Conservation (phyloP, 2,888 invertebrate genomes). For the Watsonalla cultraria region DNA sequence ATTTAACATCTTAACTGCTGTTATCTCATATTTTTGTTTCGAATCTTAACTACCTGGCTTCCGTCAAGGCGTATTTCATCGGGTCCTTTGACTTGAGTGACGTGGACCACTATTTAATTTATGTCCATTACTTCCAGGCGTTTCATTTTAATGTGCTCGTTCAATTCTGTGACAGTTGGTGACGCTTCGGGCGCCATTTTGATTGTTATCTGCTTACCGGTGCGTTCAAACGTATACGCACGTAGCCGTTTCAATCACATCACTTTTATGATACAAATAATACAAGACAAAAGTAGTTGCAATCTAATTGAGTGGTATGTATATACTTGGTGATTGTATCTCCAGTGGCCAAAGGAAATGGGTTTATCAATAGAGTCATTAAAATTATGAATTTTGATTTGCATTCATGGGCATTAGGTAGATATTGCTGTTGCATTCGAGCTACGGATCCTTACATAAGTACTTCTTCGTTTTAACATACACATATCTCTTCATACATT, state of each 20-base stretch:
- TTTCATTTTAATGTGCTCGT: conserved; percentile 73
- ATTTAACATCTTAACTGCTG: conserved; percentile 69
- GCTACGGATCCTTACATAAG: too few species aligned
- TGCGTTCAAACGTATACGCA: conserved; percentile 32
- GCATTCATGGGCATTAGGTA: too few species aligned
- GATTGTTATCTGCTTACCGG: conserved; percentile 62
- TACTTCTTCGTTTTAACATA: too few species aligned
- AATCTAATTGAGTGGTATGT: too few species aligned
- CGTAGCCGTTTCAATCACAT: conserved; percentile 8
- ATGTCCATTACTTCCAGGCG: conserved; percentile 64
- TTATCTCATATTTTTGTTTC: conserved; percentile 74
- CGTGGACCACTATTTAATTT: conserved; percentile 72
- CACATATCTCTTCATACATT: too few species aligned
- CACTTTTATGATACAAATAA: too few species aligned
- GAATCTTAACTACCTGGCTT: conserved; percentile 77
- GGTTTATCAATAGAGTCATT: too few species aligned
- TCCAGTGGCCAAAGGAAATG: too few species aligned
- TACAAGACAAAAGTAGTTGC: too few species aligned
- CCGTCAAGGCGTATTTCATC: conserved; percentile 61
- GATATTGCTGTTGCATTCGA: too few species aligned
- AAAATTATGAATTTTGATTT: too few species aligned
- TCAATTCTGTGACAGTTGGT: conserved; percentile 64
- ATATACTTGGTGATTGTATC: too few species aligned
- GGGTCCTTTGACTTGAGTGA: conserved; percentile 65
- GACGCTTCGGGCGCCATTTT: conserved; percentile 70